A percentile compares a stretch with the other conserved stretches of the same genome.
Evolutionary conservation across 2,113 vertebrate genomes (phyloP).

Genomic region (Cacatua alba): DNA sequence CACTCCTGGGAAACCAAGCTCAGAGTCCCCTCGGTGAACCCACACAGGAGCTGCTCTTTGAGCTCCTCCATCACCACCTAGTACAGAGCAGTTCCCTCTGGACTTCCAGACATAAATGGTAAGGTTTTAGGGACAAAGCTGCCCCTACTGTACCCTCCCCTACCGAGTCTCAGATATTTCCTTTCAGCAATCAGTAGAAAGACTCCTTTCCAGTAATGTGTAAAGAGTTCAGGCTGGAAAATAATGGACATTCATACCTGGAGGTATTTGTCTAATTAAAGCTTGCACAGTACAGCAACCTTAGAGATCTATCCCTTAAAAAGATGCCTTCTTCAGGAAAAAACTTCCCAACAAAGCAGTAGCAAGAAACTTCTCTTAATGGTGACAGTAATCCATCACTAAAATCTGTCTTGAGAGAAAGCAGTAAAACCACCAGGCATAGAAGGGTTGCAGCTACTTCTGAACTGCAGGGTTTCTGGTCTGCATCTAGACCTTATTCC

Average conservation of each 20-base stretch:
- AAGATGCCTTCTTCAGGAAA: neutral
- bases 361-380: neutral
- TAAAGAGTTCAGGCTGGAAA: neutral
- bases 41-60: rapidly evolving
- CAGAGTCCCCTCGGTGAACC: rapidly evolving
- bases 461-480: neutral
- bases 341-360: neutral
- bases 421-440: neutral
- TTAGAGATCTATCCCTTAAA: neutral
- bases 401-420: neutral
- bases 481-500: neutral
- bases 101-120: rapidly evolving
- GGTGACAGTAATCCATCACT: neutral
- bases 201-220: rapidly evolving
- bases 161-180: neutral
- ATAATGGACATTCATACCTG: neutral
- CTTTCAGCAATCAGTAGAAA: neutral
- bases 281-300: neutral
- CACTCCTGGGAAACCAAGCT: rapidly evolving
- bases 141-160: neutral
- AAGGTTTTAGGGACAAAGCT: neutral
- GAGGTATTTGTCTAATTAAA: neutral
- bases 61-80: neutral
- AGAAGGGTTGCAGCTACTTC: neutral
- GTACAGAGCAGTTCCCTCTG: neutral